phyloP scores from a whole-genome alignment of 1,140 invertebrate species.

The Ephestia elutella region DNA sequence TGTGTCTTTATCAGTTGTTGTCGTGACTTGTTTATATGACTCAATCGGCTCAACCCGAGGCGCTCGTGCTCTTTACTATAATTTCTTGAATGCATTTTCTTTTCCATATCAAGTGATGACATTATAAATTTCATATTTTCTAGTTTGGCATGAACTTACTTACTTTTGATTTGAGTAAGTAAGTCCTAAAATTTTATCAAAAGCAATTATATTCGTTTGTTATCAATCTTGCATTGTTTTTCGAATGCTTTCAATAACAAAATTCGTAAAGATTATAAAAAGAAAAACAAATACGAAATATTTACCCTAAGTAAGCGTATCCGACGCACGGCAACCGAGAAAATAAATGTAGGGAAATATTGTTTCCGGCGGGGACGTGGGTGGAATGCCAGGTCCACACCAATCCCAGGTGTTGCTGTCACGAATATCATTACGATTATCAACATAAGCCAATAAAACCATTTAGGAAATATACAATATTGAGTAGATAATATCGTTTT shows the following conservation, averaged over 20 bases:
- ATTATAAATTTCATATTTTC: background rate
- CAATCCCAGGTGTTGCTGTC: background rate
- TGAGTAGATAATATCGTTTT: no score
- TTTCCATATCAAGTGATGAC: background rate
- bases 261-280: no score
- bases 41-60: slow-evolving; percentile 24
- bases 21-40: slow-evolving; percentile 35
- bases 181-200: no score
- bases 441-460: no score
- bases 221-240: no score
- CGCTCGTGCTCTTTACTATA: background rate
- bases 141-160: no score
- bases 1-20: slow-evolving; percentile 54
- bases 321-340: background rate
- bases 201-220: no score
- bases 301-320: background rate
- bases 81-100: background rate
- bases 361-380: background rate
- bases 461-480: no score
- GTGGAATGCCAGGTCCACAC: background rate
- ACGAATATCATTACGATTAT: background rate
- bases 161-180: no score
- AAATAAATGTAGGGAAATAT: background rate
- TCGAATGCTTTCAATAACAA: no score
- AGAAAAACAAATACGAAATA: background rate